phyloP scores from a whole-genome alignment of 2,113 vertebrate genomes.

The human (Homo sapiens) region DNA sequence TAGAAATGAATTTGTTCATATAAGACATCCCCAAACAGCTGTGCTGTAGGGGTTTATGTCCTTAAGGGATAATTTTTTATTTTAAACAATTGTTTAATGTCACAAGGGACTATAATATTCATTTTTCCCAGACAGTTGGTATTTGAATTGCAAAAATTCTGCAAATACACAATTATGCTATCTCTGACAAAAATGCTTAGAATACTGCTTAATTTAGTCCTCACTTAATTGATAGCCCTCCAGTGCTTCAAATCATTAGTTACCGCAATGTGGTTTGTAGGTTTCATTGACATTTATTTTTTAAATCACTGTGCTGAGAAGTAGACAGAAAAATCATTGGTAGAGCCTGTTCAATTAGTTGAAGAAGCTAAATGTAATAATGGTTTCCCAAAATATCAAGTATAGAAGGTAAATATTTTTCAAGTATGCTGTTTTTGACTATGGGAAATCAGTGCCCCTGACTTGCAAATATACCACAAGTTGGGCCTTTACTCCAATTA shows the following conservation, averaged over 20 bases:
- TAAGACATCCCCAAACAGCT: background rate
- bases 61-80: conserved; percentile 19
- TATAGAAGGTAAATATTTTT: conserved; percentile 31
- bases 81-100: conserved; percentile 57
- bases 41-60: background rate
- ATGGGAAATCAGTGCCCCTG: background rate
- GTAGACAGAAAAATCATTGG: conserved; percentile 14
- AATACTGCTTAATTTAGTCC: conserved; percentile 19
- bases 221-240: background rate
- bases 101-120: background rate
- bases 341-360: background rate
- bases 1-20: conserved; percentile 49
- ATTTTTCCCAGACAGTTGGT: conserved; percentile 17
- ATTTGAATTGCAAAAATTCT: conserved; percentile 22
- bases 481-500: background rate
- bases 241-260: background rate
- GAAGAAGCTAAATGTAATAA: background rate
- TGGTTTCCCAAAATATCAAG: background rate
- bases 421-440: background rate
- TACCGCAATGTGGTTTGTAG: background rate
- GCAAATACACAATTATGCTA: conserved; percentile 29
- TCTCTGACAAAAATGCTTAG: conserved; percentile 10
- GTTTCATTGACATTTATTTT: background rate
- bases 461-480: background rate
- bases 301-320: background rate